A percentile compares a stretch with the other conserved stretches of the same genome.
These are phyloP conservation scores for Neodiprion lecontei DNA, from an alignment of 1,140 invertebrate species.

Conservation along the genomic window DNA sequence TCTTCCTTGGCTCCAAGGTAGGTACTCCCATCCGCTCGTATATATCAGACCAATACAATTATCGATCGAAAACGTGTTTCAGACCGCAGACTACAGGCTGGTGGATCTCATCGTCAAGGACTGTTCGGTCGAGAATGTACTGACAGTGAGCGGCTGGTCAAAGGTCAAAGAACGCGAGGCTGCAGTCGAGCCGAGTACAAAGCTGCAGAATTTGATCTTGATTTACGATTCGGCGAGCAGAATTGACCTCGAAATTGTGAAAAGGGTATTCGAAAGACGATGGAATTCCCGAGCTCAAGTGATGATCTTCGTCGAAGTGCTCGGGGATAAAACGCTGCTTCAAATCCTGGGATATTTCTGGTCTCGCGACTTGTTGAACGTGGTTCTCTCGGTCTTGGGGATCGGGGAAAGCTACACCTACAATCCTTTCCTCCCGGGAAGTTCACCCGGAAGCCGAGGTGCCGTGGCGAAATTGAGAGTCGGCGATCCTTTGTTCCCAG, in stretches of 20 bases:
- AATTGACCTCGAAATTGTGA: background rate
- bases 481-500: constrained; percentile 22
- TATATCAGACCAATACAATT: no score
- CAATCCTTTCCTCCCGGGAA: background rate
- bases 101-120: background rate
- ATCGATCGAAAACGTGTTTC: background rate
- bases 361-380: background rate
- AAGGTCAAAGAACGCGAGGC: background rate
- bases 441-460: background rate
- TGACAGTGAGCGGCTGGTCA: background rate
- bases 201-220: background rate
- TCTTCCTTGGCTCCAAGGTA: background rate
- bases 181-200: background rate
- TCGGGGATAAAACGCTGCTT: background rate
- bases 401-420: background rate
- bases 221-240: background rate
- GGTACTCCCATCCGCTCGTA: background rate
- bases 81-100: background rate
- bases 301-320: background rate
- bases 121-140: background rate
- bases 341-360: background rate
- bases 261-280: background rate
- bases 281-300: background rate
- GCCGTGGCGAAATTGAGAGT: background rate
- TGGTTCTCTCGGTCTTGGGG: background rate